phyloP scores from a whole-genome alignment of 2,797 vertebrate genomes.

The Oryzias sinensis region DNA sequence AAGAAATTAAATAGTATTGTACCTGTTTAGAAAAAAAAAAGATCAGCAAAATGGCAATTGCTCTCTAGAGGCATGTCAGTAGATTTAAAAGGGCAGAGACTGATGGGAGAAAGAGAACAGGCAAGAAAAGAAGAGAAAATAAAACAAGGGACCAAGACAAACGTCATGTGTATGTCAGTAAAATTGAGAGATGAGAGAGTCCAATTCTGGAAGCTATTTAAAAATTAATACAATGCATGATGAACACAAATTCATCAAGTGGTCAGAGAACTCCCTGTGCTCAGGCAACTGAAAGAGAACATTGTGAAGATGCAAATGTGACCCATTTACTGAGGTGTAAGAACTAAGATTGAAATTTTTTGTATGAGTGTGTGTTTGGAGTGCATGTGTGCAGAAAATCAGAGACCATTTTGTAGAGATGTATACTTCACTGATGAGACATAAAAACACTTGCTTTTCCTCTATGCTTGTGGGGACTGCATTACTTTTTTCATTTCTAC shows the following conservation, averaged over 20 bases:
- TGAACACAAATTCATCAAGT: constrained; percentile 26
- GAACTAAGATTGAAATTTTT: constrained; percentile 13
- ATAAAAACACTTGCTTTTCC: not conserved
- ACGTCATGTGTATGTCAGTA: constrained; percentile 11
- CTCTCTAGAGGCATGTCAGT: not conserved
- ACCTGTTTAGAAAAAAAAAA: not conserved
- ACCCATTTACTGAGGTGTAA: constrained; percentile 39
- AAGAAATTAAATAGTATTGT: not conserved
- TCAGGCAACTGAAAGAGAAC: constrained; percentile 46
- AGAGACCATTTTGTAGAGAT: not conserved
- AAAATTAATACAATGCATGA: constrained; percentile 36
- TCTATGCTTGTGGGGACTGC: not conserved
- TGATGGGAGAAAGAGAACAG: not conserved
- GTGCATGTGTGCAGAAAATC: not conserved
- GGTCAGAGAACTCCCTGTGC: constrained; percentile 21
- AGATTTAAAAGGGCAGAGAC: not conserved
- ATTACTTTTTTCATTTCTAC: too few relatives aligned
- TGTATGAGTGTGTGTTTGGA: constrained; percentile 5
- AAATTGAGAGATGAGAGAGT: constrained; percentile 24
- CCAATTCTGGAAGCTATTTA: constrained; percentile 36
- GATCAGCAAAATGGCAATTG: not conserved
- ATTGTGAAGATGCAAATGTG: constrained; percentile 60
- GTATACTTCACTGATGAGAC: not conserved
- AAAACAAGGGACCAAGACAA: constrained; percentile 8
- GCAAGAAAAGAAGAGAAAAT: constrained; percentile 6